Conservation (phyloP, 2,797 vertebrate genomes). For the Phylloscopus collybita region DNA sequence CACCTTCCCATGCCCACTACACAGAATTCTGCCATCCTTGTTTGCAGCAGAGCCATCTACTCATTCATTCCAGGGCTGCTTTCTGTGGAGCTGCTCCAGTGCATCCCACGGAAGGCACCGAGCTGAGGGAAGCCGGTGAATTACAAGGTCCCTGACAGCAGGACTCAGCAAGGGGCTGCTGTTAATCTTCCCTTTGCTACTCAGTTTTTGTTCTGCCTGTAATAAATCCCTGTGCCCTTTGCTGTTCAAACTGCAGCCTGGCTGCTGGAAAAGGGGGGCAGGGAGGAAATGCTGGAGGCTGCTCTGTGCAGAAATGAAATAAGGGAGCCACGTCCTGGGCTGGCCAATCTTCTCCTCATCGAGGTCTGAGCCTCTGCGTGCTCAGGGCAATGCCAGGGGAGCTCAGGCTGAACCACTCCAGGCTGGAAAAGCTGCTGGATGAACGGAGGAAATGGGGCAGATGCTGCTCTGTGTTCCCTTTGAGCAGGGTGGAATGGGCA, state of each 20-base stretch:
- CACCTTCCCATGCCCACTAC: background rate
- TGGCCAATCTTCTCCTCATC: background rate
- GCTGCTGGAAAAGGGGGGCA: background rate
- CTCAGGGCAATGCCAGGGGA: background rate
- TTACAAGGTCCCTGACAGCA: background rate
- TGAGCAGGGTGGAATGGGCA: background rate
- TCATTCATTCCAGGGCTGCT: background rate
- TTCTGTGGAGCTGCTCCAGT: background rate
- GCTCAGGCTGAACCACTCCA: background rate
- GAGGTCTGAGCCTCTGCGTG: background rate
- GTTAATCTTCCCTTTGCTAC: slow-evolving; percentile 28
- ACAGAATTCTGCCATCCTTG: background rate
- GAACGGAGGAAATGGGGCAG: background rate
- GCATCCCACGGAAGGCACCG: background rate
- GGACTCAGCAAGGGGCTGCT: background rate
- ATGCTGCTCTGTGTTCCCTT: background rate
- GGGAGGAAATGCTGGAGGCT: background rate
- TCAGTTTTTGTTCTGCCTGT: slow-evolving; percentile 8
- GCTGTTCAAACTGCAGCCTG: background rate
- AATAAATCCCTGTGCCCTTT: slow-evolving; percentile 17
- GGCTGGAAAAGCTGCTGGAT: background rate
- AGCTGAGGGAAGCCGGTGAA: background rate
- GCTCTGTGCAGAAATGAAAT: background rate
- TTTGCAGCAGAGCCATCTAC: background rate
- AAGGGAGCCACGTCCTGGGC: background rate